phyloP scores from a whole-genome alignment of 1,140 invertebrate species.

The Drosophila triauraria region DNA sequence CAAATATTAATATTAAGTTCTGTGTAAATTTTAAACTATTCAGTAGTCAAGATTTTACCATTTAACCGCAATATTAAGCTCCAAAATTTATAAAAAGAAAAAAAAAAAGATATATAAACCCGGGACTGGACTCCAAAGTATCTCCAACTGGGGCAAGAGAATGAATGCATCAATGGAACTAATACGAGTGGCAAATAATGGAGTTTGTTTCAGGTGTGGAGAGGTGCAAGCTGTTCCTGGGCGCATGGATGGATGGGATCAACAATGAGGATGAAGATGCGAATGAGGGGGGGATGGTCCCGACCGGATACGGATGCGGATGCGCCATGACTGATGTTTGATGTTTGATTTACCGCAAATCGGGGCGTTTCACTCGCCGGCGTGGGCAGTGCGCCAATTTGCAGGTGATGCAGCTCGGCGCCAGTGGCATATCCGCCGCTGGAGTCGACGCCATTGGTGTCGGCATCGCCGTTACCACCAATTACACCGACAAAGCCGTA shows the following conservation, averaged over 20 bases:
- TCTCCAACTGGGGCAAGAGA: neutral
- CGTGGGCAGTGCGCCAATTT: constrained; percentile 85
- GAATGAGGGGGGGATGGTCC: neutral
- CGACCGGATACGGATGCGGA: constrained; percentile 19
- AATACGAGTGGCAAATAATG: constrained; percentile 26
- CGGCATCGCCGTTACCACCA: constrained; percentile 55
- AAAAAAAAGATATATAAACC: neutral
- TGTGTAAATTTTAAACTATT: neutral
- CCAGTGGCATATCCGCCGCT: constrained; percentile 60
- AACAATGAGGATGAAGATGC: constrained; percentile 2
- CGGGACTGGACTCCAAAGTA: constrained; percentile 4
- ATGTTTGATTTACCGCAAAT: constrained; percentile 85
- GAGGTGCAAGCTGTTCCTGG: constrained; percentile 24
- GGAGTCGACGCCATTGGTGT: constrained; percentile 48
- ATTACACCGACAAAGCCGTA: constrained; percentile 25
- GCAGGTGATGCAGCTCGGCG: constrained; percentile 75
- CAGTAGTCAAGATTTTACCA: no score
- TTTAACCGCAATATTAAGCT: neutral
- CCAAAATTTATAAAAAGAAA: neutral
- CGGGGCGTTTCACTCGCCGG: constrained; percentile 84
- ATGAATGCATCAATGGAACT: constrained; percentile 22
- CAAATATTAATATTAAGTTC: no score
- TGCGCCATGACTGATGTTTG: constrained; percentile 63
- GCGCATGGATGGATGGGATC: neutral
- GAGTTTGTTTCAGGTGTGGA: constrained; percentile 27